Base-by-base conservation (phyloP, 2,888 invertebrate species). In the Eupelmus urozonus region DNA sequence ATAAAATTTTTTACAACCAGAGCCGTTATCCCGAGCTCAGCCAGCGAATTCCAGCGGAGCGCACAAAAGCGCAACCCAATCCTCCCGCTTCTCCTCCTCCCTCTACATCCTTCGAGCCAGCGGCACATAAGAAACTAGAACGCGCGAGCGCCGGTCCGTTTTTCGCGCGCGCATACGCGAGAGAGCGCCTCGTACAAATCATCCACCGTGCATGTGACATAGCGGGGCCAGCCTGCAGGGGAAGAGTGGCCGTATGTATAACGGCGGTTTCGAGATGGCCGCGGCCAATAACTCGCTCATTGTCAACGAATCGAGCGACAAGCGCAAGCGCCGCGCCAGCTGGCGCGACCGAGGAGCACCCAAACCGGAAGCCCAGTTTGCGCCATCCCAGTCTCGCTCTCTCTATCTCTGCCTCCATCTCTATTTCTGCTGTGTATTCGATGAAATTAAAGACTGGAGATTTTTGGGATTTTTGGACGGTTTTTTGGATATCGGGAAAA, bases 231-330 rank as follows among this genome's bases (percentile, higher is more conserved):
- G n/a, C n/a, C n/a, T n/a, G n/a, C n/a, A n/a, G n/a, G n/a, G n/a
- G n/a, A 27, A 18, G 34, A 20, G 55, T n/a, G n/a, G n/a, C n/a
- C 49, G 29, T 27, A 20, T 20, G n/a, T 2, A 11, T 55, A 40
- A 45, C 16, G 53, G 51, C 59, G 45, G 49, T 49, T 20, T 60
- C 29, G 45, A 11, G 59, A 27, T 34, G 51, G 11, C 34, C 34
- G 27, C 40, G 45, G 59, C 75, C 75, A 69, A 76, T 76, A 76
- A 69, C 70, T 76, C 70, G 57, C 76, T 76, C 70, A 70, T 70
- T 76, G 70, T 76, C 76, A 70, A 55, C 69, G 76, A 29, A 53
- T 67, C 75, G 75, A 55, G 69, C 69, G 75, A 66, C 66, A 51
- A 74, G 59, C 67, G 9, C 13, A n/a, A 27, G n/a, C n/a, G n/a